Evolutionary conservation across 1,140 invertebrate genomes (phyloP).

Genomic region (Coptotermes formosanus): DNA sequence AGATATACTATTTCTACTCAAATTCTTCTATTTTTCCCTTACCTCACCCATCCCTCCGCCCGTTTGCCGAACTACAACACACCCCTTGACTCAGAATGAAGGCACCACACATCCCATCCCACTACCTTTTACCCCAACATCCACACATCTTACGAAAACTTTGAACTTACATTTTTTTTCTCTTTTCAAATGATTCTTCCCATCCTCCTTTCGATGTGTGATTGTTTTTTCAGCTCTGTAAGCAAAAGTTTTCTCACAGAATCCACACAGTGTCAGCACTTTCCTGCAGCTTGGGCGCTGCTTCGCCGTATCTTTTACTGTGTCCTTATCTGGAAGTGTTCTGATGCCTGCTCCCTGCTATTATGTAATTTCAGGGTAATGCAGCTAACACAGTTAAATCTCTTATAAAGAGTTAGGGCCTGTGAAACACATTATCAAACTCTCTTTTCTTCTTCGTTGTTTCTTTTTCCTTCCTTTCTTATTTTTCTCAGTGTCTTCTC

Average conservation of each 20-base stretch:
- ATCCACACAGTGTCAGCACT: neutral
- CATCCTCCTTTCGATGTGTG: neutral
- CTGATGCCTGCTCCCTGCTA: neutral
- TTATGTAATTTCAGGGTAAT: neutral
- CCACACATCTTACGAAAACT: too few species aligned
- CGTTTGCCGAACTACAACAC: too few species aligned
- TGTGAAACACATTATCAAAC: neutral
- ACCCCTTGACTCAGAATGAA: neutral
- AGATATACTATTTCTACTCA: neutral
- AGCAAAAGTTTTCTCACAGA: conserved; percentile 10
- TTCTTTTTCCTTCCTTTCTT: neutral
- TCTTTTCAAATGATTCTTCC: too few species aligned
- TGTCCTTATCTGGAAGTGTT: neutral
- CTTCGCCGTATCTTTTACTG: neutral
- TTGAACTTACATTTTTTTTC: too few species aligned
- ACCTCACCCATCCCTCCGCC: too few species aligned
- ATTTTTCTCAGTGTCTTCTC: too few species aligned
- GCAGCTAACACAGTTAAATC: neutral
- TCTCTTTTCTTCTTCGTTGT: neutral
- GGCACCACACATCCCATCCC: neutral
- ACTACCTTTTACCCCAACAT: neutral
- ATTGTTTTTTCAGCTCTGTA: conserved; percentile 19
- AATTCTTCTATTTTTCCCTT: too few species aligned
- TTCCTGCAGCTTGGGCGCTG: neutral
- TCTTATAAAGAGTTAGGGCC: neutral